Evolutionary conservation across 2,888 invertebrate species (phyloP), one percentile per base, ranked within the genome.

Genomic region (Andrena marginata): DNA sequence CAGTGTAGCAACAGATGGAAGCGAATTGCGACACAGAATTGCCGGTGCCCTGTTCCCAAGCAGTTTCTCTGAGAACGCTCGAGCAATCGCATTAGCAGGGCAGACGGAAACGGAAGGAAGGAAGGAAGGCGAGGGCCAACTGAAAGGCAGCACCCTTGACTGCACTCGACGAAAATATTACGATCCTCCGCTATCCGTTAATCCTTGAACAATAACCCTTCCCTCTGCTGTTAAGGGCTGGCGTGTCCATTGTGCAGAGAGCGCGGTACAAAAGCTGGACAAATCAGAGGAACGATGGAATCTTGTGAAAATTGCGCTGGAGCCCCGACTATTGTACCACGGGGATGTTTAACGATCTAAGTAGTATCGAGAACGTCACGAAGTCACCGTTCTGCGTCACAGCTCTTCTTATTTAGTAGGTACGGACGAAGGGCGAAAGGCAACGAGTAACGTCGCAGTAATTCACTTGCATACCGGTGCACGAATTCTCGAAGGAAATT

Each of bases 401-500:
- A 51, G 51, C 42, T 42, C 13, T 51, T 8, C n/a, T 20, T 51
- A 7, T 20, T 6, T 2, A 20, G 51, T 8, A 20, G 0, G 8
- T 6, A 1, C 7, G 20, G 0, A 2, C 6, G 59, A 2, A 6
- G 29, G 13, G 42, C 29, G n/a, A 16, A 13, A 23, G n/a, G n/a
- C 20, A 29, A 13, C 1, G 31, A 23, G n/a, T 48, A n/a, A 29
- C 20, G 16, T 0, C n/a, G n/a, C 33, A 33, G 26, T 48, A 48
- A 49, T 70, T 62, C 48, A 13, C 13, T 0, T 3, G 7, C 4
- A n/a, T 16, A 42, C 16, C 16, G 51, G 10, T 0, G 70, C 8
- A 7, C 23, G 62, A 76, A 76, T 71, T 70, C 76, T 76, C 76
- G 42, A 54, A 76, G 76, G 76, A 76, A 76, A 76, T 76, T 76